Evolutionary conservation across 1,140 invertebrate genomes (phyloP).

Genomic region (Sinonovacula constricta): DNA sequence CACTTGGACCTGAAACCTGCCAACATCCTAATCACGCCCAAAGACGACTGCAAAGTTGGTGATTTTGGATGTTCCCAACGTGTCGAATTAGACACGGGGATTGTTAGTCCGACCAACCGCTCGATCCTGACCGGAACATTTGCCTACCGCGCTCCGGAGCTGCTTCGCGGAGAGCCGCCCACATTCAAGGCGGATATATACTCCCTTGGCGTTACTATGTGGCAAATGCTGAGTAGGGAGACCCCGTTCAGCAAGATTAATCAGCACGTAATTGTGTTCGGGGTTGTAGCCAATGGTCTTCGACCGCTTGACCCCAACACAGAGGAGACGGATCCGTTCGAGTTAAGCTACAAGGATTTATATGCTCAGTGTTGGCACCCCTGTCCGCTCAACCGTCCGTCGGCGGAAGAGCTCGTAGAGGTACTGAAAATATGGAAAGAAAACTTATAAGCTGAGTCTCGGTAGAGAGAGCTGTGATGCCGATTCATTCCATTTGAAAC

Average conservation of each 20-base stretch:
- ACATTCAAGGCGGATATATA: slow-evolving; percentile 85
- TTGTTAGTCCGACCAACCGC: slow-evolving; percentile 59
- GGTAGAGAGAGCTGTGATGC: no score
- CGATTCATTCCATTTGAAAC: no score
- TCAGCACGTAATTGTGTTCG: slow-evolving; percentile 78
- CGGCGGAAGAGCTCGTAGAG: slow-evolving; percentile 62
- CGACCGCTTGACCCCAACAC: slow-evolving; percentile 62
- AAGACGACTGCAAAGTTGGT: slow-evolving; percentile 84
- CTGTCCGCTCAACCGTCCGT: slow-evolving; percentile 57
- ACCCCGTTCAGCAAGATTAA: slow-evolving; percentile 82
- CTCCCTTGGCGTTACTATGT: slow-evolving; percentile 86
- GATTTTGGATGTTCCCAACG: slow-evolving; percentile 85
- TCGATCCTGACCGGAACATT: slow-evolving; percentile 82
- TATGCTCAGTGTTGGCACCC: slow-evolving; percentile 70
- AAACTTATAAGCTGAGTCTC: slow-evolving; percentile 58
- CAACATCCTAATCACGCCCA: slow-evolving; percentile 83
- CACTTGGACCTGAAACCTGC: slow-evolving; percentile 81
- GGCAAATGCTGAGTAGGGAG: slow-evolving; percentile 85
- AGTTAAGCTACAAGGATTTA: slow-evolving; percentile 65
- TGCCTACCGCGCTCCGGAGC: slow-evolving; percentile 87
- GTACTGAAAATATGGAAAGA: slow-evolving; percentile 63
- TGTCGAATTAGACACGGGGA: slow-evolving; percentile 57
- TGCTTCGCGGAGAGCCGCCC: slow-evolving; percentile 82
- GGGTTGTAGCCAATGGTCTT: slow-evolving; percentile 72
- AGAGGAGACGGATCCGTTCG: slow-evolving; percentile 61